phyloP scores from a whole-genome alignment of 1,140 invertebrate genomes.

The Cydia splendana region DNA sequence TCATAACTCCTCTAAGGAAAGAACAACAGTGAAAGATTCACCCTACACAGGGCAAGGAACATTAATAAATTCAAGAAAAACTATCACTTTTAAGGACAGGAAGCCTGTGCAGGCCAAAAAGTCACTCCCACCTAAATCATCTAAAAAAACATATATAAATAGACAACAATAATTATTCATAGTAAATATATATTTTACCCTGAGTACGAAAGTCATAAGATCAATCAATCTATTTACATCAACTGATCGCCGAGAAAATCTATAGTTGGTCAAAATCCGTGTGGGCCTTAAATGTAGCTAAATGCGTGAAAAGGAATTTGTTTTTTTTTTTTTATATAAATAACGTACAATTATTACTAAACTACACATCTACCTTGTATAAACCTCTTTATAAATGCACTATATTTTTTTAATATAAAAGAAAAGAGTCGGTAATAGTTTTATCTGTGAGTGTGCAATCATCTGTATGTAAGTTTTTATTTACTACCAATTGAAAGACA shows the following conservation, averaged over 20 bases:
- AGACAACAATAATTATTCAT: slow-evolving; percentile 60
- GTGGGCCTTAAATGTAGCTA: slow-evolving; percentile 66
- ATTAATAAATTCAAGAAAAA: slow-evolving; percentile 40
- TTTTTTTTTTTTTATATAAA: slow-evolving; percentile 46
- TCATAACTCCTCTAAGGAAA: slow-evolving; percentile 46
- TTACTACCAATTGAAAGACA: slow-evolving; percentile 36
- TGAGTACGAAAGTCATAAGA: slow-evolving; percentile 76
- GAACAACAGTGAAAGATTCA: slow-evolving; percentile 49
- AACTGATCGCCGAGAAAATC: slow-evolving; percentile 63
- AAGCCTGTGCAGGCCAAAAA: slow-evolving; percentile 69
- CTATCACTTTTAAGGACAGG: slow-evolving; percentile 43
- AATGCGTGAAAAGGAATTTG: slow-evolving; percentile 54
- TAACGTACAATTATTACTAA: slow-evolving; percentile 70
- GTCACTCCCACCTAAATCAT: slow-evolving; percentile 61
- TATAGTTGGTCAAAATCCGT: slow-evolving; percentile 67
- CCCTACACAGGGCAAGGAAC: slow-evolving; percentile 39
- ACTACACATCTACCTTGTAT: slow-evolving; percentile 77
- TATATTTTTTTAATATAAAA: slow-evolving; percentile 52
- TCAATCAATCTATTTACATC: slow-evolving; percentile 49
- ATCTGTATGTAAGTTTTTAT: slow-evolving; percentile 18
- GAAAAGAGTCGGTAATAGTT: slow-evolving; percentile 35
- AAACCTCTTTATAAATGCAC: slow-evolving; percentile 76
- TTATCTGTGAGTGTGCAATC: slow-evolving; percentile 34
- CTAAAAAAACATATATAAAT: slow-evolving; percentile 64
- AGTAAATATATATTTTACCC: slow-evolving; percentile 67